Evolutionary conservation across 1,140 invertebrate species (phyloP), one percentile per base, ranked within the genome.

Genomic region (Macrosteles quadrilineatus): DNA sequence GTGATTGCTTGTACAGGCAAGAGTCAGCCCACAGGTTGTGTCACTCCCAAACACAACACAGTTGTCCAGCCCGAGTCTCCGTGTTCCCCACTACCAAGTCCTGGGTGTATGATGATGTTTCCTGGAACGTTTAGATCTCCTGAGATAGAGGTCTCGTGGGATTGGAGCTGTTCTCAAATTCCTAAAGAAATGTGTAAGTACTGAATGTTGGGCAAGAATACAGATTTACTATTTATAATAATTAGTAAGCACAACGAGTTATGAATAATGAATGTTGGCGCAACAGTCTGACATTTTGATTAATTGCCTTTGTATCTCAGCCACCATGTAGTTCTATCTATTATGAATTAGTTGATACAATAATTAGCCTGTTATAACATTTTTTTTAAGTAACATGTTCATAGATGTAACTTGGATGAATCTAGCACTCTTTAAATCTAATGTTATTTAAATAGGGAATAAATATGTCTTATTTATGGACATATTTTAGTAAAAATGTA

Each of bases 131-230:
- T 43, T 27, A 25, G 21, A 12, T 66, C 63, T 2, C 63, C 63
- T 43, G 63, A 66, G 12, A 25, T 66, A 14, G 63, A 66, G 40
- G 63, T 66, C 6, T 66, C 63, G 6, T 66, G 63, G 63, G 63
- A 66, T 45, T 66, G 40, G 32, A 19, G 32, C 23, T 66, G 63
- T 17, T 66, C 63, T 1, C 63, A 66, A 45, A 36, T 29, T 2
- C 32, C 63, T 27, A 66, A 45, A 27, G 63, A 43, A 2, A 43
- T 43, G 40, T 40, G 63, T 66, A 45, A 31, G 36, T 64, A 19
- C 9, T 3, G 23, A n/a, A n/a, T n/a, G n/a, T n/a, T n/a, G n/a
- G n/a, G n/a, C n/a, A n/a, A n/a, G n/a, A n/a, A n/a, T n/a, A n/a
- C n/a, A n/a, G n/a, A n/a, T n/a, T n/a, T n/a, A 55, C 17, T 19